Conservation (phyloP, 2,113 vertebrate genomes). For the Xiphophorus couchianus region DNA sequence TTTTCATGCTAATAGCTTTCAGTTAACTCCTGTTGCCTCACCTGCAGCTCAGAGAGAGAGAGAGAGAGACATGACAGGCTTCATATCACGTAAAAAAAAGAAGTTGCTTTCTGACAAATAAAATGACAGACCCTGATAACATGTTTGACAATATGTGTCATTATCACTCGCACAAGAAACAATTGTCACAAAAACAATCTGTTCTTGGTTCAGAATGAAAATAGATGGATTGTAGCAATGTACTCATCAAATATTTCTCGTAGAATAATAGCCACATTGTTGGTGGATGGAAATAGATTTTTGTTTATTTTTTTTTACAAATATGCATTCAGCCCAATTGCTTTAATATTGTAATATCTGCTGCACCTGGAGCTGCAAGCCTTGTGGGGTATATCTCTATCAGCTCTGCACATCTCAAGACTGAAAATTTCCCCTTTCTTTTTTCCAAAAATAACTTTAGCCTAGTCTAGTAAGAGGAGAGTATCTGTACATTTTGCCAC, state of each 20-base stretch:
- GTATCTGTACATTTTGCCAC: neutral
- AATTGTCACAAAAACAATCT: slow-evolving; percentile 27
- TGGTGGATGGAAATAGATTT: neutral
- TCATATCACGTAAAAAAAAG: slow-evolving; percentile 15
- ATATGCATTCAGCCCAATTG: neutral
- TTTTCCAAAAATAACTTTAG: too few species aligned
- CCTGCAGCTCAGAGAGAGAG: slow-evolving; percentile 22
- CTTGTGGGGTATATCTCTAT: neutral
- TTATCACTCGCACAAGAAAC: slow-evolving; percentile 30
- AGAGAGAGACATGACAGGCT: neutral
- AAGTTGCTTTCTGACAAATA: slow-evolving; percentile 9
- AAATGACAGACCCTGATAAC: slow-evolving; percentile 34
- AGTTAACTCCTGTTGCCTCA: slow-evolving; percentile 16
- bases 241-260: neutral
- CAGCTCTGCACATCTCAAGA: neutral
- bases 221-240: neutral
- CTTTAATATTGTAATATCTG: neutral
- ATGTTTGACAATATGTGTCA: slow-evolving; percentile 2
- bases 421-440: neutral
- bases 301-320: neutral
- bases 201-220: neutral
- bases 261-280: neutral
- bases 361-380: neutral
- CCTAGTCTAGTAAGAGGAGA: neutral
- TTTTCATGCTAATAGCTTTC: slow-evolving; percentile 32